A percentile compares a stretch with the other conserved stretches of the same genome.
phyloP scores from a whole-genome alignment of 2,888 invertebrate species.

The Brachypalpus laphriformis region DNA sequence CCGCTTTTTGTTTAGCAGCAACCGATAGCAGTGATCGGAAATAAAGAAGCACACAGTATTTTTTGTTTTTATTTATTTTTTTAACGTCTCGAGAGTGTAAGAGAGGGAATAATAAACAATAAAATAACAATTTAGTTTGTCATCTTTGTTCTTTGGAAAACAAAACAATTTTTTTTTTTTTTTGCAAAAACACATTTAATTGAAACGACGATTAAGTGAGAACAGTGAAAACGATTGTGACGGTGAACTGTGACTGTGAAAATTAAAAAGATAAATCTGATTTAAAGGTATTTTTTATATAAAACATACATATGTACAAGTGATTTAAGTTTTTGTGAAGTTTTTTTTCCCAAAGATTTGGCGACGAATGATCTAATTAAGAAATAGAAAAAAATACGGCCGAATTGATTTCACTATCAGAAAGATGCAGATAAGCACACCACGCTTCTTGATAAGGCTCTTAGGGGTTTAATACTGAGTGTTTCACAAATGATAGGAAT shows the following conservation, averaged over 20 bases:
- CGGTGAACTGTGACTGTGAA: background rate
- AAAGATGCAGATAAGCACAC: conserved; percentile 38
- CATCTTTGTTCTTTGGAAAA: conserved; percentile 41
- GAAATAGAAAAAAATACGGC: background rate
- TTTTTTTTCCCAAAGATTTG: conserved; percentile 12
- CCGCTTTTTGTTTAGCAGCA: conserved; percentile 65
- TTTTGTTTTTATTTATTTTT: conserved; percentile 31
- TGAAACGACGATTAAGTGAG: conserved; percentile 13
- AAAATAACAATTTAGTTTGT: conserved; percentile 44
- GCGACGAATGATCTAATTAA: background rate
- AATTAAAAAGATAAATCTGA: conserved; percentile 1
- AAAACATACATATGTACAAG: background rate
- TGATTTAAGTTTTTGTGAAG: background rate
- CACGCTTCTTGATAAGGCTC: conserved; percentile 37
- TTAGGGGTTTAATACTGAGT: conserved; percentile 5
- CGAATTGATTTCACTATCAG: conserved; percentile 40
- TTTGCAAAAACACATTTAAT: conserved; percentile 12
- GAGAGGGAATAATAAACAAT: conserved; percentile 35
- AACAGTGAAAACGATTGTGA: conserved; percentile 11
- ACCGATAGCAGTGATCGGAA: conserved; percentile 59
- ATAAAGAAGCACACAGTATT: conserved; percentile 44
- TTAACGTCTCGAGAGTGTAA: conserved; percentile 10
- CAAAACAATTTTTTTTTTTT: conserved; percentile 13
- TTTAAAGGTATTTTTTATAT: conserved; percentile 13
- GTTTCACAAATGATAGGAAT: background rate